A percentile compares a stretch with the other conserved stretches of the same genome.
phyloP scores from a whole-genome alignment of 2,888 invertebrate genomes.

The Coenonympha arcania region DNA sequence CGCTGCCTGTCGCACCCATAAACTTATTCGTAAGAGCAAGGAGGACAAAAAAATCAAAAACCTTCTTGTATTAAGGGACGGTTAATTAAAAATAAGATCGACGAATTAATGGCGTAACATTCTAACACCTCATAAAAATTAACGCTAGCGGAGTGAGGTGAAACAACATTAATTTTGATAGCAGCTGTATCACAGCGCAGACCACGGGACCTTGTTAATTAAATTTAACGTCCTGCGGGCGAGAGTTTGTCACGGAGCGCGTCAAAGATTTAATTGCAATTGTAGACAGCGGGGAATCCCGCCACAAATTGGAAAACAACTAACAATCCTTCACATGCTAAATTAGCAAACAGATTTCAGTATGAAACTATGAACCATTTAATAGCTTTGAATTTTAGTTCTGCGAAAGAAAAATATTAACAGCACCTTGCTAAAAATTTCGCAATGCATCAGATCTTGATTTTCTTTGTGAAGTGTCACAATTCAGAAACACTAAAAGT shows the following conservation, averaged over 20 bases:
- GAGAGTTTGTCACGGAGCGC: slow-evolving; percentile 23
- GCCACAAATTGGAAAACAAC: slow-evolving; percentile 1
- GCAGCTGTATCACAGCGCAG: slow-evolving; percentile 8
- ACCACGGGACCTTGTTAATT: slow-evolving; percentile 22
- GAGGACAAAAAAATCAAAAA: too few species aligned
- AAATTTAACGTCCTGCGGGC: slow-evolving; percentile 21
- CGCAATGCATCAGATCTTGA: too few species aligned
- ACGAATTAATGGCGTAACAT: neutral
- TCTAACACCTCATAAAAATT: slow-evolving; percentile 5
- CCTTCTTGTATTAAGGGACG: too few species aligned
- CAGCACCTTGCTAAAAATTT: too few species aligned
- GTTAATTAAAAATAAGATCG: neutral
- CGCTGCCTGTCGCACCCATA: too few species aligned
- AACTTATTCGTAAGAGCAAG: too few species aligned
- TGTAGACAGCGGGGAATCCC: slow-evolving; percentile 5
- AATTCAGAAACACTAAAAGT: neutral
- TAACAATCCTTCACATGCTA: neutral
- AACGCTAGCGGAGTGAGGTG: neutral
- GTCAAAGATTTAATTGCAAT: slow-evolving; percentile 24
- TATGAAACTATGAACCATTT: neutral
- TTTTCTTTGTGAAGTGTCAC: too few species aligned
- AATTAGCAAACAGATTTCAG: neutral
- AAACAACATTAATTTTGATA: slow-evolving; percentile 19
- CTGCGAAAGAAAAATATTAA: neutral
- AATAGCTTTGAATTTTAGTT: neutral